Percentiles rank a stretch among this genome's conserved stretches.
These are phyloP conservation scores for Atherinomorus stipes DNA, from an alignment of 2,113 vertebrate species.

Conservation along the genomic window DNA sequence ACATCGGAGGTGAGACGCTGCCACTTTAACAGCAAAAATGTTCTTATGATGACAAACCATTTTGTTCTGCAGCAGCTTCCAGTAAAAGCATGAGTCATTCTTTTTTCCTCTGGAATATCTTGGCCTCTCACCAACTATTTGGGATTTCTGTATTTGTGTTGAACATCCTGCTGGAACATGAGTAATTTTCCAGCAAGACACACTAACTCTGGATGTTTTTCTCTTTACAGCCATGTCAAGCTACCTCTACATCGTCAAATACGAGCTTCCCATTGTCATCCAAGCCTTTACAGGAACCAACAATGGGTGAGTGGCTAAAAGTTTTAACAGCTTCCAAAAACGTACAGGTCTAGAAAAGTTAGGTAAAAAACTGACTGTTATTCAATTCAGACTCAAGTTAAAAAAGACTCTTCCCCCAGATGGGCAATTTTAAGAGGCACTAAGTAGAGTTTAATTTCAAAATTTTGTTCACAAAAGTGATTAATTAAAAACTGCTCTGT, in stretches of 20 bases:
- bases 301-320: conserved; percentile 83
- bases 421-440: neutral
- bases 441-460: neutral
- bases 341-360: too few relatives aligned
- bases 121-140: conserved; percentile 25
- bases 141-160: neutral
- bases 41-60: neutral
- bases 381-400: neutral
- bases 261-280: conserved; percentile 97
- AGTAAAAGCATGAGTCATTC: conserved; percentile 38
- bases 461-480: too few relatives aligned
- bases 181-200: neutral
- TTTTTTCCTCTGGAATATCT: conserved; percentile 2
- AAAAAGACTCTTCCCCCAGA: too few relatives aligned
- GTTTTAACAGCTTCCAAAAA: neutral
- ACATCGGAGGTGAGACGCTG: conserved; percentile 91
- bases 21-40: neutral
- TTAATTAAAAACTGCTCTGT: neutral
- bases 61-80: conserved; percentile 13
- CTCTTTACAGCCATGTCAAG: conserved; percentile 94
- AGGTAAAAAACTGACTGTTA: neutral
- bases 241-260: conserved; percentile 99
- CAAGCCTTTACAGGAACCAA: conserved; percentile 85
- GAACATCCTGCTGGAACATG: neutral
- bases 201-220: conserved; percentile 41